phyloP scores from a whole-genome alignment of 1,140 invertebrate genomes.

The Philotrypesis tridentata region DNA sequence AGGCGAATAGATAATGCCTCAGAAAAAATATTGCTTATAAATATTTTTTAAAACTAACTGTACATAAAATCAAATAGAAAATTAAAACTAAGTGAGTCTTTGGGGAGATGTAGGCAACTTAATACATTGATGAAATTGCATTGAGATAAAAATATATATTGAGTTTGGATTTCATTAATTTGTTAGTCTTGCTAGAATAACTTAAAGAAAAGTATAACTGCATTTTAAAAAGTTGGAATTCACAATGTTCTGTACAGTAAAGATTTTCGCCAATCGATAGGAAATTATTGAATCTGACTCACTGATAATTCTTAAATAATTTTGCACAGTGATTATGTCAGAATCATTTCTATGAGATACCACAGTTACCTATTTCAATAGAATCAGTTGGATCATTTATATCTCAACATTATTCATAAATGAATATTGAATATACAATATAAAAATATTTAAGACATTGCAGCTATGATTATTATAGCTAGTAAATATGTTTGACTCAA shows the following conservation, averaged over 20 bases:
- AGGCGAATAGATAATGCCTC: slow-evolving; percentile 3
- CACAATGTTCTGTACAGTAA: slow-evolving; percentile 16
- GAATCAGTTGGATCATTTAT: slow-evolving; percentile 38
- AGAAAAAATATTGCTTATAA: slow-evolving; percentile 26
- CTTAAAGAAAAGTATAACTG: background rate
- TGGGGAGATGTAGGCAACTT: slow-evolving; percentile 32
- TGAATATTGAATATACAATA: background rate
- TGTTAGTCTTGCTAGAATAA: slow-evolving; percentile 31
- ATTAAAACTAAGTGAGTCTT: slow-evolving; percentile 25
- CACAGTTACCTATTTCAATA: slow-evolving; percentile 42
- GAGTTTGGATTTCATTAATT: slow-evolving; percentile 37
- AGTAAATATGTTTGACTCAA: background rate
- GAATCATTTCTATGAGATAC: slow-evolving; percentile 8
- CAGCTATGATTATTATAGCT: background rate
- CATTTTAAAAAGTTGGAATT: slow-evolving; percentile 5
- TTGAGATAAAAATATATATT: slow-evolving; percentile 2
- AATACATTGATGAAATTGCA: background rate
- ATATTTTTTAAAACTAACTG: slow-evolving; percentile 39
- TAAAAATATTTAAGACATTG: background rate
- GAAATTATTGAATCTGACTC: background rate
- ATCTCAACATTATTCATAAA: slow-evolving; percentile 2
- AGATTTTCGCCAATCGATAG: slow-evolving; percentile 1
- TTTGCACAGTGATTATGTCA: slow-evolving; percentile 17
- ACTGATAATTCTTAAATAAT: background rate
- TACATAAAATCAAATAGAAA: slow-evolving; percentile 28